A percentile compares a stretch with the other conserved stretches of the same genome.
phyloP scores from a whole-genome alignment of 2,888 invertebrate species.

The Elegia similella region DNA sequence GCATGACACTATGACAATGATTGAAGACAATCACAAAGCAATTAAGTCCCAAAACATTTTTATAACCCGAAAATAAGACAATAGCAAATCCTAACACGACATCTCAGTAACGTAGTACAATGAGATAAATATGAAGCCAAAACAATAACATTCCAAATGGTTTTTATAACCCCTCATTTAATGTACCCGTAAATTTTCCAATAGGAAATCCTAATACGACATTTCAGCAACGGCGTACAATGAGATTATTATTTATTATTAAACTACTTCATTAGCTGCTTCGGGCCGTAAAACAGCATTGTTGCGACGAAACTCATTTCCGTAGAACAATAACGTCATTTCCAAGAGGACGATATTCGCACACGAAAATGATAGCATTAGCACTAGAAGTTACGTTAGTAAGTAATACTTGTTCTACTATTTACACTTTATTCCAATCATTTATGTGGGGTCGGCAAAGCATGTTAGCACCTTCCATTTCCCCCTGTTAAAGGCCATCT shows the following conservation, averaged over 20 bases:
- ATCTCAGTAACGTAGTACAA: neutral
- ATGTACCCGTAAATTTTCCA: neutral
- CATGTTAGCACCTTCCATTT: no score
- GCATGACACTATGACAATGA: neutral
- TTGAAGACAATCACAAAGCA: neutral
- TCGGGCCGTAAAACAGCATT: conserved; percentile 11
- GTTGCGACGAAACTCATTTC: neutral
- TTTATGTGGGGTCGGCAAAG: no score
- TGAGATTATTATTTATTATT: conserved; percentile 3
- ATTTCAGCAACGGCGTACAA: neutral
- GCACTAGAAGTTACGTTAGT: no score
- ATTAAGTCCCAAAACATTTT: neutral
- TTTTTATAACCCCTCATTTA: no score
- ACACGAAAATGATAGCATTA: no score
- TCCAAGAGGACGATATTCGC: conserved; percentile 34
- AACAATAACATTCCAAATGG: no score
- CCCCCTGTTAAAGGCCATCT: no score
- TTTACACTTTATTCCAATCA: no score
- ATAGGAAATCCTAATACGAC: conserved; percentile 2
- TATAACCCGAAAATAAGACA: neutral
- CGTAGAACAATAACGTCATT: conserved; percentile 39
- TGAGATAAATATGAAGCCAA: neutral
- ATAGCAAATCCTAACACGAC: conserved; percentile 1
- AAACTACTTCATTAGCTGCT: conserved; percentile 9
- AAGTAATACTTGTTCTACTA: no score